Evolutionary conservation across 2,797 vertebrate genomes (phyloP).

Genomic region (Lateolabrax maculatus): DNA sequence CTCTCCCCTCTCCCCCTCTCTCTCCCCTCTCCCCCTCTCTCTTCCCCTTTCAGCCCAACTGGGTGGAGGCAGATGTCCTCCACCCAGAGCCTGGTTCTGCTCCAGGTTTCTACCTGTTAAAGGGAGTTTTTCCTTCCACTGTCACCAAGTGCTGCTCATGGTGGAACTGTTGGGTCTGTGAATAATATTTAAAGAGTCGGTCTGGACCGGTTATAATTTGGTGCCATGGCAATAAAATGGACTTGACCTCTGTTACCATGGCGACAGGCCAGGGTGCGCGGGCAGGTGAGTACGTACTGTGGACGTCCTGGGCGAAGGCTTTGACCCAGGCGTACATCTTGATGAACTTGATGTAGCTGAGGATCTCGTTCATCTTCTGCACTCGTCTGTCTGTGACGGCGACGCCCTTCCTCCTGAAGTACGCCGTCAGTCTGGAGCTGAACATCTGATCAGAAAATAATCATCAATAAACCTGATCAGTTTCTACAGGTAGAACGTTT

Average conservation of each 20-base stretch:
- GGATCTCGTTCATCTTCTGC: constrained; percentile 97
- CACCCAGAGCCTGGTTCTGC: too few species aligned
- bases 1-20: too few species aligned
- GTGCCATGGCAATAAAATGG: too few species aligned
- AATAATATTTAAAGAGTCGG: too few species aligned
- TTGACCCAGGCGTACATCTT: constrained; percentile 98
- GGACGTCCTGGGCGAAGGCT: constrained; percentile 91
- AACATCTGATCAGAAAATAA: constrained; percentile 88
- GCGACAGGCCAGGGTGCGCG: background rate
- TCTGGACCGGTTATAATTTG: too few species aligned
- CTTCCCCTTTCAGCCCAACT: too few species aligned
- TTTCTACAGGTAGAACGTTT: background rate
- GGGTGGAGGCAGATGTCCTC: too few species aligned
- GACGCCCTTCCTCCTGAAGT: constrained; percentile 92
- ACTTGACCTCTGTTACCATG: background rate
- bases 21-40: too few species aligned
- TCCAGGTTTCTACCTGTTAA: too few species aligned
- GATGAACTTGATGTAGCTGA: constrained; percentile 95
- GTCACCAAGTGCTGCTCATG: too few species aligned
- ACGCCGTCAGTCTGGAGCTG: constrained; percentile 92
- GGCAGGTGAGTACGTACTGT: constrained; percentile 84
- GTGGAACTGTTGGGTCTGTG: too few species aligned
- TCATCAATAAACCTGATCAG: background rate
- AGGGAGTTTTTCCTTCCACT: too few species aligned
- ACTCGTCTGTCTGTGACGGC: constrained; percentile 92